Evolutionary conservation across 1,140 invertebrate species (phyloP), one percentile per base, ranked within the genome.

Genomic region (Teleogryllus occipitalis): DNA sequence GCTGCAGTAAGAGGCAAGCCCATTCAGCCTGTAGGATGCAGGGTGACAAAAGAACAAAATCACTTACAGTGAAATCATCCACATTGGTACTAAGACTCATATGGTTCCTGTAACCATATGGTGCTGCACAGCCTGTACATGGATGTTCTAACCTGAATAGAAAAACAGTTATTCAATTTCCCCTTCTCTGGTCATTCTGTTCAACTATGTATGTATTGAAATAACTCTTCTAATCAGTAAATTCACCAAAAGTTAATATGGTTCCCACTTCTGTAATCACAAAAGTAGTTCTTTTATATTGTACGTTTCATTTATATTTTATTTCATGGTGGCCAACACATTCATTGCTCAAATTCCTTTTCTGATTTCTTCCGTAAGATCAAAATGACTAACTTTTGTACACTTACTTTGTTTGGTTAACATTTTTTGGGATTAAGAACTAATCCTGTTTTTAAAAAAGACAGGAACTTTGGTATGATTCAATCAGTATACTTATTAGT

Each of bases 91-190:
- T 96, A 73, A 99, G 89, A 77, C 89, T 90, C 92, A 99, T 96
- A 84, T 96, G 93, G 88, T 99, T 95, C 83, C 91, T 92, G 88
- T 93, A 99, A 81, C 97, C 96, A 85, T 99, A 99, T 18, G 98
- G 96, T 80, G 95, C 91, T 77, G 92, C 95, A 89, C 97, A 98
- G 39, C 90, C 90, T 73, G 89, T 85, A 85, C 97, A 98, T 54
- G 96, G 96, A 80, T 91, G 90, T 81, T 86, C 86, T 77, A 75
- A 72, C 75, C 79, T 81, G 76, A 78, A 49, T n/a, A 73, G 22
- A 79, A 80, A 18, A 81, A 47, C 80, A 15, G 18, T 73, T 75
- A 47, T 79, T 75, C 12, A 74, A 39, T 39, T 39, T 39, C 27
- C 5, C 27, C 27, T 5, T 2, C 27, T 47, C 74, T 15, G 15